Base-by-base conservation (phyloP, 2,113 vertebrate species). In the Petroica traversi region DNA sequence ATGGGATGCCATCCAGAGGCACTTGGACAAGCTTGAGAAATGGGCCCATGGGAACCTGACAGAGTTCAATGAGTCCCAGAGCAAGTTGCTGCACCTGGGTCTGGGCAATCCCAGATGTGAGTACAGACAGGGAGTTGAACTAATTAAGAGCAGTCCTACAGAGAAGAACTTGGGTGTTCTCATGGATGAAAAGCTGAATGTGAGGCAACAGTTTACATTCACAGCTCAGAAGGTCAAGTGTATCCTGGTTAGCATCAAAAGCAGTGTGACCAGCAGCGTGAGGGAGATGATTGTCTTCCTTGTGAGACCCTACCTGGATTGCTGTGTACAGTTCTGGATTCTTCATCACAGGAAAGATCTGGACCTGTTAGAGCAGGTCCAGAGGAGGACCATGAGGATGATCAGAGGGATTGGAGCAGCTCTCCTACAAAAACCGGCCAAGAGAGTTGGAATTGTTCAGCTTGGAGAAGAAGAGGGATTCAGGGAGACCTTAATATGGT, bases 121-220 rank as follows among this genome's bases (percentile, higher is more conserved):
- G 3, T 33, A 38, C 48, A 2, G 46, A 26, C 0, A 1, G 33
- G 33, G 38, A 54, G 40, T 11, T 63, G 28, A 46, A 23, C 0
- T 84, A 2, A 45, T 33, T 26, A 1, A 28, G 18, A 54, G 1
- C 14, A 63, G 48, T 2, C n/a, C 18, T 72, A 6, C 0, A 1
- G 57, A 63, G n/a, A 38, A 54, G 48, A 38, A 8, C 23, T 63
- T n/a, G 40, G 6, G 9, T 46, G 40, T 54, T 73, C 23, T 46
- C 12, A 33, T 63, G 68, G 40, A 9, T 19, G 23, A 33, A 45
- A 33, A 26, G 7, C 40, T 46, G 23, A 11, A 38, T 63, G 18
- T 63, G 40, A 46, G 9, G 23, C 23, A 73, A 2, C 0, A 22
- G 28, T 63, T 74, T 28, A 23, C 0, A 1, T 29, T 74, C 5